phyloP scores from a whole-genome alignment of 2,888 invertebrate species.

The Euphydryas editha region DNA sequence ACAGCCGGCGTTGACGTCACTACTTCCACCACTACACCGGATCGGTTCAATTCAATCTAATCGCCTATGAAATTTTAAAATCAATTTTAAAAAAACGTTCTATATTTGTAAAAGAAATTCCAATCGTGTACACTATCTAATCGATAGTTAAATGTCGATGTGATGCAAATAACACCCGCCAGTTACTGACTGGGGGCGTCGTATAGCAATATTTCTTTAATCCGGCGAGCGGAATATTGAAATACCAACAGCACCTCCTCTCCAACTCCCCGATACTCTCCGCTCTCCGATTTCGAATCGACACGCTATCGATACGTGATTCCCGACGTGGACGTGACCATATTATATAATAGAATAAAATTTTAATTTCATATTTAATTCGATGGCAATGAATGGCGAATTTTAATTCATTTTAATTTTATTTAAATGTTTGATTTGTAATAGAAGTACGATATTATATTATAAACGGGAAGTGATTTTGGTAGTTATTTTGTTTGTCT shows the following conservation, averaged over 20 bases:
- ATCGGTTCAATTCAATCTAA: too few relatives aligned
- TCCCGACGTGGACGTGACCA: constrained; percentile 8
- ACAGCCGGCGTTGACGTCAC: too few relatives aligned
- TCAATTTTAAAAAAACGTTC: background rate
- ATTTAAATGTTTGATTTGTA: background rate
- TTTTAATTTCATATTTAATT: constrained; percentile 8
- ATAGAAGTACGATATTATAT: background rate
- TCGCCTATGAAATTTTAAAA: background rate
- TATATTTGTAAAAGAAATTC: background rate
- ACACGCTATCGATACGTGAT: constrained; percentile 13
- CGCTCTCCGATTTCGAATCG: constrained; percentile 8
- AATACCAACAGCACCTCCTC: constrained; percentile 17
- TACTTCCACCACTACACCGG: too few relatives aligned
- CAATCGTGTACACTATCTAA: constrained; percentile 1
- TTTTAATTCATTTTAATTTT: background rate
- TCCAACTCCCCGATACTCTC: constrained; percentile 8
- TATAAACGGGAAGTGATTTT: background rate
- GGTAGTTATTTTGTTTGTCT: too few relatives aligned
- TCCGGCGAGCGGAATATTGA: constrained; percentile 26
- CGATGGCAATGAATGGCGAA: background rate
- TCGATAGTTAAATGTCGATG: constrained; percentile 22
- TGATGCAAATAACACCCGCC: constrained; percentile 28
- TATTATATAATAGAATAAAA: background rate
- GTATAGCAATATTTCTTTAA: constrained; percentile 28
- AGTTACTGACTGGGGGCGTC: constrained; percentile 13